These are phyloP conservation scores for Helostoma temminkii DNA, from an alignment of 2,797 vertebrate species.

Conservation along the genomic window DNA sequence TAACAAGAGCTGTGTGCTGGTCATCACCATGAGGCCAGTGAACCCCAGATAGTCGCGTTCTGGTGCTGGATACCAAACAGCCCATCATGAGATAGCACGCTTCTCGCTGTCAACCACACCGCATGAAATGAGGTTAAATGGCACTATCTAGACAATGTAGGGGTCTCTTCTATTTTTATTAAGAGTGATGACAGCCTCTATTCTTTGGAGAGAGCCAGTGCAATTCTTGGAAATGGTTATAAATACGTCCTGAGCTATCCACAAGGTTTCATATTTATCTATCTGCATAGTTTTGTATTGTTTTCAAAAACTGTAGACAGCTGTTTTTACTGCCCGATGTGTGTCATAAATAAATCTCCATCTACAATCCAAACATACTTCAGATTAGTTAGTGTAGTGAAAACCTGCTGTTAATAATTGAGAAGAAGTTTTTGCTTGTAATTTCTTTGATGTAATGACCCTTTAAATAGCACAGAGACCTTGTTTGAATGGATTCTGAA, in stretches of 20 bases:
- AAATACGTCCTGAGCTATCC: constrained; percentile 55
- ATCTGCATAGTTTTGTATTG: constrained; percentile 47
- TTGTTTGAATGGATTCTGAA: constrained; percentile 64
- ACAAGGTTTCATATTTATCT: constrained; percentile 52
- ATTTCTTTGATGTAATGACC: constrained; percentile 72
- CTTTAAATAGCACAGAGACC: constrained; percentile 57
- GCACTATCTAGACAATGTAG: constrained; percentile 77
- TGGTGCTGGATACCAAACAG: constrained; percentile 72
- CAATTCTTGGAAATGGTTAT: constrained; percentile 74
- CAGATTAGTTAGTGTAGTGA: constrained; percentile 37
- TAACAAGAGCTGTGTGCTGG: constrained; percentile 68
- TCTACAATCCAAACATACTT: constrained; percentile 48
- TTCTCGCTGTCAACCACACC: constrained; percentile 74
- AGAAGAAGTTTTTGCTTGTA: constrained; percentile 46
- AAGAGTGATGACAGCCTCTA: constrained; percentile 75
- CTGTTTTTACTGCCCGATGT: constrained; percentile 35
- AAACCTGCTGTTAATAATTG: constrained; percentile 55
- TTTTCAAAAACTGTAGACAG: constrained; percentile 52
- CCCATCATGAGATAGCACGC: constrained; percentile 72
- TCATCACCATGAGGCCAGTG: constrained; percentile 68
- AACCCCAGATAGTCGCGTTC: constrained; percentile 80
- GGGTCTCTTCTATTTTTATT: constrained; percentile 83
- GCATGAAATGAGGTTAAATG: constrained; percentile 82
- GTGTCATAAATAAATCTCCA: constrained; percentile 53
- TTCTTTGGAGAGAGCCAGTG: constrained; percentile 62